A percentile compares a stretch with the other conserved stretches of the same genome.
These are phyloP conservation scores for Drosophila lacertosa DNA, from an alignment of 1,140 invertebrate genomes.

Conservation along the genomic window DNA sequence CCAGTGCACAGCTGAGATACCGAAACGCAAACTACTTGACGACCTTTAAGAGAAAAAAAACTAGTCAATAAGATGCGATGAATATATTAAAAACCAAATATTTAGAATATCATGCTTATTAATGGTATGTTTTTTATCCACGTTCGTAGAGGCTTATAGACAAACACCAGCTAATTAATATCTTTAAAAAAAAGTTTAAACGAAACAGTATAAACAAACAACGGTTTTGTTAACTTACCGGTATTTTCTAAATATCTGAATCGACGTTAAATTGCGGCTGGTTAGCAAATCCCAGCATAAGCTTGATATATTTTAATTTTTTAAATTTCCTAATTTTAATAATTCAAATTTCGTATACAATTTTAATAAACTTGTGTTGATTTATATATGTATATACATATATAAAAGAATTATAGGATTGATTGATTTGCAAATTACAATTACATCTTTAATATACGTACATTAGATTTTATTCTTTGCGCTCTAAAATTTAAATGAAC, in stretches of 20 bases:
- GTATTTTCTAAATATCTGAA: not conserved
- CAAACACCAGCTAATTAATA: too few relatives aligned
- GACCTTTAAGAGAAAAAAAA: too few relatives aligned
- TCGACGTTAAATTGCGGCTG: not conserved
- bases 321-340: not conserved
- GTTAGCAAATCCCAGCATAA: not conserved
- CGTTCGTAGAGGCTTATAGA: not conserved
- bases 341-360: not conserved
- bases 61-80: too few relatives aligned
- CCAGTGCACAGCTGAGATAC: too few relatives aligned
- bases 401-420: too few relatives aligned
- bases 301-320: not conserved
- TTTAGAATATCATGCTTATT: too few relatives aligned
- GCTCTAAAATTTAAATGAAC: constrained; percentile 1
- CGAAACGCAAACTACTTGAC: too few relatives aligned
- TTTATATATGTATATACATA: not conserved
- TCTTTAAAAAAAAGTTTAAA: too few relatives aligned
- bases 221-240: not conserved
- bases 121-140: too few relatives aligned
- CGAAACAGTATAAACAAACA: not conserved
- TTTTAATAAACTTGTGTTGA: not conserved
- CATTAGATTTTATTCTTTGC: not conserved
- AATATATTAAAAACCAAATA: too few relatives aligned
- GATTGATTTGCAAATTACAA: too few relatives aligned
- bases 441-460: constrained; percentile 6